These are phyloP conservation scores for Lepus americanus DNA, from an alignment of 2,113 vertebrate genomes.

Conservation along the genomic window DNA sequence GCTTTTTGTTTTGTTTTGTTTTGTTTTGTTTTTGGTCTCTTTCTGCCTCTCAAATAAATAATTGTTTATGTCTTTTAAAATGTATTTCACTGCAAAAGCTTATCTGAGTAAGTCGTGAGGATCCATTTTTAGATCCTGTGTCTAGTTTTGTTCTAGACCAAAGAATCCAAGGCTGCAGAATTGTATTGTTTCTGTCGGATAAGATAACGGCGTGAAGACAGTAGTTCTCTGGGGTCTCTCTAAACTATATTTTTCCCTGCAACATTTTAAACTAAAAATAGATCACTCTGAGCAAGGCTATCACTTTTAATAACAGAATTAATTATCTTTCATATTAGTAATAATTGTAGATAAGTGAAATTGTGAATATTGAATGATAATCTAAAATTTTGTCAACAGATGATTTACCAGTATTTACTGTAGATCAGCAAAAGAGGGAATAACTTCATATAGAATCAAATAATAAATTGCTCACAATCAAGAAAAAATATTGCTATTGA, in stretches of 20 bases:
- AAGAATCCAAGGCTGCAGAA: not conserved
- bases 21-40: too few relatives aligned
- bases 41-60: too few relatives aligned
- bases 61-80: too few relatives aligned
- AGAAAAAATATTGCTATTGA: not conserved
- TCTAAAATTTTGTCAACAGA: not conserved
- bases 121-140: not conserved
- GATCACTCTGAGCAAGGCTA: not conserved
- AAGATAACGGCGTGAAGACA: not conserved
- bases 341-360: not conserved
- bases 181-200: not conserved
- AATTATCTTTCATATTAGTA: not conserved
- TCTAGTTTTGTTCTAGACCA: conserved; percentile 35
- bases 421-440: conserved; percentile 28
- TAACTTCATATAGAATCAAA: conserved; percentile 10
- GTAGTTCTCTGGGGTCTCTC: not conserved
- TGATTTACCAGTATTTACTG: not conserved
- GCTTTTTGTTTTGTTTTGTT: too few relatives aligned
- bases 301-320: conserved; percentile 39
- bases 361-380: conserved; percentile 36
- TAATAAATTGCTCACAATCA: conserved; percentile 35
- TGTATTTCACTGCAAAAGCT: too few relatives aligned
- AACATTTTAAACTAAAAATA: conserved; percentile 49
- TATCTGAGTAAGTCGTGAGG: not conserved
- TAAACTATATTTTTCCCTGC: not conserved